A percentile compares a stretch with the other conserved stretches of the same genome.
These are phyloP conservation scores for Drosophila ambigua DNA, from an alignment of 1,140 invertebrate species.

Conservation along the genomic window DNA sequence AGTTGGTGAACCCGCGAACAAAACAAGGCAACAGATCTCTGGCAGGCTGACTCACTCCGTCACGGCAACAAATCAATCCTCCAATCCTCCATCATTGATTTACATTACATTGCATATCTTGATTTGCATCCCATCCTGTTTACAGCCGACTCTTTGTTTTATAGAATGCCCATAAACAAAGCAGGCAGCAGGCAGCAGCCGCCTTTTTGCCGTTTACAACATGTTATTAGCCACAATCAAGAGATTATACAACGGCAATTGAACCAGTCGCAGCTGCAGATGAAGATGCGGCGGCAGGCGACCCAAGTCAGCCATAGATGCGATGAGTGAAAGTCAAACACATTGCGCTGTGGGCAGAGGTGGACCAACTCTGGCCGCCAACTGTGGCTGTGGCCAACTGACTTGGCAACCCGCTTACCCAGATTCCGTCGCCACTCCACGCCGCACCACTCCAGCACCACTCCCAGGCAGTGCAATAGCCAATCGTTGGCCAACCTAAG, in stretches of 20 bases:
- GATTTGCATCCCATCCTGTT: constrained; percentile 5
- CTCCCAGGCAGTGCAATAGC: constrained; percentile 10
- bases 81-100: constrained; percentile 31
- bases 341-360: constrained; percentile 3
- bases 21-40: constrained; percentile 15
- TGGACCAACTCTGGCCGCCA: constrained; percentile 20
- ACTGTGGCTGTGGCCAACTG: constrained; percentile 42
- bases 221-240: constrained; percentile 60
- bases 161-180: constrained; percentile 38
- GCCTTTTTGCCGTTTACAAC: constrained; percentile 35
- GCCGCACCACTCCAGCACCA: background rate
- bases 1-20: constrained; percentile 17
- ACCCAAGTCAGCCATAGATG: constrained; percentile 30
- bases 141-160: constrained; percentile 14
- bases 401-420: constrained; percentile 68
- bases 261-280: constrained; percentile 38
- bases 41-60: background rate
- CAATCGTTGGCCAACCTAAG: constrained; percentile 35
- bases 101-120: constrained; percentile 6
- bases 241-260: constrained; percentile 63
- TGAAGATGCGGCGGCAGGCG: constrained; percentile 28
- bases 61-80: constrained; percentile 9
- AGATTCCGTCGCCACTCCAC: constrained; percentile 47
- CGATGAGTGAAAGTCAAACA: constrained; percentile 59
- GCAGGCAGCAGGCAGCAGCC: constrained; percentile 3